A percentile compares a stretch with the other conserved stretches of the same genome.
Conservation (phyloP, 2,888 invertebrate species). For the Phrixothrix hirtus region DNA sequence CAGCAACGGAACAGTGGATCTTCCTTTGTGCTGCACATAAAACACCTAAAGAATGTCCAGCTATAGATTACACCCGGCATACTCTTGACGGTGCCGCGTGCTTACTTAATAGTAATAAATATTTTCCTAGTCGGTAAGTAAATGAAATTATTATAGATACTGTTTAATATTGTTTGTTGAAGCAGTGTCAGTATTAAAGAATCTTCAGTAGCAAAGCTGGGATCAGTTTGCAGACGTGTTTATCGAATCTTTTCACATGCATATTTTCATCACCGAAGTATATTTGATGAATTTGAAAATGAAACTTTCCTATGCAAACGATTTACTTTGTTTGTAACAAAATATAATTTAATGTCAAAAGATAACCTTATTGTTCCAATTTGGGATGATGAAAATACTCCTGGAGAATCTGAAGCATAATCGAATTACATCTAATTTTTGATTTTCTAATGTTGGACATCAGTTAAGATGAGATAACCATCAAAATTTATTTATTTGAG, state of each 20-base stretch:
- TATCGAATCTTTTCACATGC: constrained; percentile 99
- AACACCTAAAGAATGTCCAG: constrained; percentile 99
- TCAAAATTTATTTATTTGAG: too few species aligned
- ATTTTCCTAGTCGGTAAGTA: constrained; percentile 94
- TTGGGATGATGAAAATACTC: constrained; percentile 73
- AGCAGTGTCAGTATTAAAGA: constrained; percentile 99
- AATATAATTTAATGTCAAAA: constrained; percentile 97
- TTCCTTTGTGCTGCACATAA: constrained; percentile 99
- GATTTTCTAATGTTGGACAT: too few species aligned
- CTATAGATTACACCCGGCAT: constrained; percentile 98
- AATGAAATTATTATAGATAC: background rate
- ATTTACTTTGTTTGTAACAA: constrained; percentile 97
- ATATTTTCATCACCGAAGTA: constrained; percentile 94
- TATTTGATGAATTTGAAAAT: constrained; percentile 98
- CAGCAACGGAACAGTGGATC: constrained; percentile 99
- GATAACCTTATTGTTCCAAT: constrained; percentile 99
- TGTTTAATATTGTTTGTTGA: too few species aligned
- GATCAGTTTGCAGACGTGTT: constrained; percentile 97
- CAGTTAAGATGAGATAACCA: too few species aligned
- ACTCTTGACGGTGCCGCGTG: constrained; percentile 99
- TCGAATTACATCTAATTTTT: too few species aligned
- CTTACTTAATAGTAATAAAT: constrained; percentile 98
- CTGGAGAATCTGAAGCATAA: constrained; percentile 59
- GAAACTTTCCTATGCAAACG: constrained; percentile 93
- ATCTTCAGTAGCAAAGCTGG: constrained; percentile 96